Evolutionary conservation across 2,797 vertebrate species (phyloP), one percentile per base, ranked within the genome.

Genomic region (Anomalospiza imberbis): DNA sequence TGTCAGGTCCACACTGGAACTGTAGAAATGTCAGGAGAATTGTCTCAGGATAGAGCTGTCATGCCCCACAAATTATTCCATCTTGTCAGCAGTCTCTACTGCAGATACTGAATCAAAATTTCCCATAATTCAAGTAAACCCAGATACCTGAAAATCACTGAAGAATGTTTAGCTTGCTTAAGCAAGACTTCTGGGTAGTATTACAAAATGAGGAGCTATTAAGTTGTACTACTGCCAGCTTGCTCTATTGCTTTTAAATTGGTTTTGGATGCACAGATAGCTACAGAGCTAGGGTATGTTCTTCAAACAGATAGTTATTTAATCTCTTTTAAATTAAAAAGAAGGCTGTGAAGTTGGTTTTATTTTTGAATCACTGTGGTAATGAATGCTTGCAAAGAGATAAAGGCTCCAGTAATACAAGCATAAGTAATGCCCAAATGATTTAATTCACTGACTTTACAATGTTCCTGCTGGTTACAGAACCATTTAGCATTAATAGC

Each of bases 321-420:
- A 91, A 95, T 91, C 47, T 70, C 61, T 83, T 84, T 53, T 87
- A 94, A 95, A 91, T 96, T 82, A 82, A 79, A 91, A 93, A 95
- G 66, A 51, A 83, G 60, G 32, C 68, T 61, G 44, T 65, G 68
- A 89, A 91, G 70, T 81, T 74, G 25, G 63, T 86, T 85, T 92
- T 91, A 55, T 80, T 92, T 94, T 93, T 87, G 34, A 91, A 70
- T 73, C 44, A 74, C 67, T 66, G 60, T 25, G 47, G 66, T 82
- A 94, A 86, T 61, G 61, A 89, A 88, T 84, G 40, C 77, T 81
- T 89, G 75, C 54, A 85, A 91, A 85, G 53, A 65, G 48, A 65
- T 85, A 91, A 78, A 1, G 1, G 61, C 50, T 26, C 14, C 10
- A 6, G 29, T 66, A 85, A 76, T 55, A 62, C 58, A 76, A 90